Evolutionary conservation across 2,113 vertebrate genomes (phyloP).

Genomic region (Eupsittula cactorum): DNA sequence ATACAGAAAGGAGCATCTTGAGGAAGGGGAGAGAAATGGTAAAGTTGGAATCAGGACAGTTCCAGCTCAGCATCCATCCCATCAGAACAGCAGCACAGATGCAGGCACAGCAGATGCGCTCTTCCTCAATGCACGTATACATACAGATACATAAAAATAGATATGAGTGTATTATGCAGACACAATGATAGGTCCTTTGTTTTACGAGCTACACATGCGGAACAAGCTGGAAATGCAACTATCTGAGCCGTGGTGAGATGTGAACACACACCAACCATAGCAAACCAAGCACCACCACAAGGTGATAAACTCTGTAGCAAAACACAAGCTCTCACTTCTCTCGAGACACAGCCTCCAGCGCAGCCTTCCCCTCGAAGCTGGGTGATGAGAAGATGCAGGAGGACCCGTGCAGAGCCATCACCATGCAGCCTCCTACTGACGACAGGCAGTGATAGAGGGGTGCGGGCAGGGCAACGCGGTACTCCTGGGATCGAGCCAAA

Average conservation of each 20-base stretch:
- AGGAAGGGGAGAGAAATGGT: neutral
- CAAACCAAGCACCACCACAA: neutral
- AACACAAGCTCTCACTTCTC: conserved; percentile 82
- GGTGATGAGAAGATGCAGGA: conserved; percentile 80
- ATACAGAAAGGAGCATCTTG: conserved; percentile 78
- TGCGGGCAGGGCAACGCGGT: conserved; percentile 73
- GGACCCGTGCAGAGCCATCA: conserved; percentile 79
- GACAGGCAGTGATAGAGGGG: conserved; percentile 94
- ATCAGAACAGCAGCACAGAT: neutral
- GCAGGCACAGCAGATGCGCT: neutral
- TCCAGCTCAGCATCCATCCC: neutral
- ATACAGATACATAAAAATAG: neutral
- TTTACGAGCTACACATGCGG: neutral
- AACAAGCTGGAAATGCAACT: neutral
- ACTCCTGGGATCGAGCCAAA: conserved; percentile 65
- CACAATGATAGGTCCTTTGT: neutral
- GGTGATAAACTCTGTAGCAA: accelerated
- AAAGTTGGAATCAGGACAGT: neutral
- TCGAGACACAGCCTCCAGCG: conserved; percentile 78
- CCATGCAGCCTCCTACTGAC: conserved; percentile 83
- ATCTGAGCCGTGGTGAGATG: neutral
- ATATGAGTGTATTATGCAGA: neutral
- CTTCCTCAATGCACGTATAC: accelerated
- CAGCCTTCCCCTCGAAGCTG: conserved; percentile 79
- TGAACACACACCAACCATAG: neutral